phyloP scores from a whole-genome alignment of 2,888 invertebrate genomes.

The Halictus ligatus region DNA sequence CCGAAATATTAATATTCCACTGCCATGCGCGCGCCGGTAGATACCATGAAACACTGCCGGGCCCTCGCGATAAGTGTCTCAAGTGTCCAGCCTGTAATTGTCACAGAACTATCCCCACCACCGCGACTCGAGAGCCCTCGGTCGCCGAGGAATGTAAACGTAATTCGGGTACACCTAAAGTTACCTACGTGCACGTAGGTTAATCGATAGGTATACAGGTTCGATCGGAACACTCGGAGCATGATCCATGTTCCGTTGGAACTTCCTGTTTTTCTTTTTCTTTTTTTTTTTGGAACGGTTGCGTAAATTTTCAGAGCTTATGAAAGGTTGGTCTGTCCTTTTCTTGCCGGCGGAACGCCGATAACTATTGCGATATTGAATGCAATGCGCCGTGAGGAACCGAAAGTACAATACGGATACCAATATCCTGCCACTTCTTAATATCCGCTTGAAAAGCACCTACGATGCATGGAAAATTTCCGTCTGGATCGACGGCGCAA shows the following conservation, averaged over 20 bases:
- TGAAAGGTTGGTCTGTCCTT: slow-evolving; percentile 23
- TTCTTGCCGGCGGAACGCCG: slow-evolving; percentile 22
- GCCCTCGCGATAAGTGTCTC: too few species aligned
- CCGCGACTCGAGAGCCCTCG: too few species aligned
- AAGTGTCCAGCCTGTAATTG: too few species aligned
- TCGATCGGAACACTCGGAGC: slow-evolving; percentile 25
- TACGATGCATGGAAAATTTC: slow-evolving; percentile 60
- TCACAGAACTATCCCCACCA: too few species aligned
- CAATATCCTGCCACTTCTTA: slow-evolving; percentile 67
- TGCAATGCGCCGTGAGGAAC: slow-evolving; percentile 45
- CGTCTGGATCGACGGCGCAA: slow-evolving; percentile 31
- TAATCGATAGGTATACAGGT: slow-evolving; percentile 47
- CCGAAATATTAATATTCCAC: slow-evolving; percentile 38
- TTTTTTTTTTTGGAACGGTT: neutral
- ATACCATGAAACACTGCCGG: neutral
- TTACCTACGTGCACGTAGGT: neutral
- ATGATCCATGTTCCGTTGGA: neutral
- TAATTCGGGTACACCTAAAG: neutral
- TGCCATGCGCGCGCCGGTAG: slow-evolving; percentile 23
- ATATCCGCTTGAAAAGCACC: slow-evolving; percentile 60
- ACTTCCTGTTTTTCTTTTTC: neutral
- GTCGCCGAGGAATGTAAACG: too few species aligned
- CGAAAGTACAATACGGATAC: slow-evolving; percentile 62
- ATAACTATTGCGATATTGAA: slow-evolving; percentile 57
- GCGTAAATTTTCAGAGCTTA: slow-evolving; percentile 33